Conservation (phyloP, 1,140 invertebrate genomes). For the Bombus breviceps region DNA sequence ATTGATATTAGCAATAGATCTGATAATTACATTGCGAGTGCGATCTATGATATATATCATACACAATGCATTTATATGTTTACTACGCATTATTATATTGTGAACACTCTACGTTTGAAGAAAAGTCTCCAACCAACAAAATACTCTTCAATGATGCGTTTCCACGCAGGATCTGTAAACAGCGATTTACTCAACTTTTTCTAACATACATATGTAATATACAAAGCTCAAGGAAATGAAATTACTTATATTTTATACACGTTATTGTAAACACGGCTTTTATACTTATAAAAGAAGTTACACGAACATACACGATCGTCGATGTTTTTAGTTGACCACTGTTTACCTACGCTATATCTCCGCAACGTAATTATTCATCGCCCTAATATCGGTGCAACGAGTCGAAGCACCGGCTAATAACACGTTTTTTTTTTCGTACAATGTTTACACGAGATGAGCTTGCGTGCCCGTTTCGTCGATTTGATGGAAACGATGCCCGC, state of each 20-base stretch:
- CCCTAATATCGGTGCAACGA: not conserved
- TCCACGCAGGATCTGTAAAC: too few relatives aligned
- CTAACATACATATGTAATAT: not conserved
- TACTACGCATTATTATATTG: too few relatives aligned
- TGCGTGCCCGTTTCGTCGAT: constrained; percentile 69
- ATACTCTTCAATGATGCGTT: too few relatives aligned
- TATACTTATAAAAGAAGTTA: not conserved
- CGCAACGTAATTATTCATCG: not conserved
- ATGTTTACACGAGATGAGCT: constrained; percentile 37
- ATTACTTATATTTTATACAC: not conserved
- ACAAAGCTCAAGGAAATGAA: not conserved
- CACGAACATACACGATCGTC: not conserved
- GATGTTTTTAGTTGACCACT: not conserved
- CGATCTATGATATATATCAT: too few relatives aligned
- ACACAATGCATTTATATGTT: too few relatives aligned
- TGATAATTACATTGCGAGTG: too few relatives aligned
- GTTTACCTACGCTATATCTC: not conserved
- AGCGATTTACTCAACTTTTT: not conserved
- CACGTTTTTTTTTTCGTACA: not conserved
- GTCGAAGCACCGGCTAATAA: not conserved
- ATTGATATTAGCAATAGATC: too few relatives aligned
- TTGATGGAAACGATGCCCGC: constrained; percentile 63
- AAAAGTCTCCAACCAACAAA: too few relatives aligned
- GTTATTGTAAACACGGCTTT: not conserved
- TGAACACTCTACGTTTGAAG: too few relatives aligned